Base-by-base conservation (phyloP, 2,113 vertebrate species). In the Jaculus jaculus region DNA sequence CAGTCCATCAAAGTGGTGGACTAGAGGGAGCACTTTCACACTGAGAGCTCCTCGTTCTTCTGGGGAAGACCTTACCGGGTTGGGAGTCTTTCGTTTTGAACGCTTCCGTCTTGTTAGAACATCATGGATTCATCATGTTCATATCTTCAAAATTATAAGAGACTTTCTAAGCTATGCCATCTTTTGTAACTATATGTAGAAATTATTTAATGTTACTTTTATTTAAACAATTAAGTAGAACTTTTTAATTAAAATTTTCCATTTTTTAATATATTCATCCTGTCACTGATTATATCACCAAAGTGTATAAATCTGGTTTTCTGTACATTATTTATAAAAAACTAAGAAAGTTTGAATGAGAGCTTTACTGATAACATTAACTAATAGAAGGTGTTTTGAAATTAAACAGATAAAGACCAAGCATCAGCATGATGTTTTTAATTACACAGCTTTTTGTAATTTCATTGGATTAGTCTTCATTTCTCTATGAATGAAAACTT, bases 1-100 rank as follows among this genome's bases (percentile, higher is more conserved):
- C 99, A 99, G 94, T 99, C 99, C 89, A 99, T 99, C 96, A 99
- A 99, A 98, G 99, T 99, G 87, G 99, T 99, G 90, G 99, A 99
- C 94, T 99, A 95, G 98, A 47, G 75, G 60, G 37, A 90, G 3
- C 79, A 0, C 39, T 37, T 54, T 74, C 69, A 15, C 30, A 68
- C 5, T 16, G 61, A 83, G 69, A 23, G 39, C 78, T 83, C 82
- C 32, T 82, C n/a, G 77, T 54, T 84, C 54, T 66, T 87, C 87
- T 89, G 71, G 26, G 63, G 20, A 80, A 54, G 65, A 51, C 68
- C 60, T 68, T 80, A 77, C 87, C 37, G 90, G 37, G 16, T 51
- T 60, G 24, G 32, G 94, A 84, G 84, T 24, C 71, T 92, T 89
- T 72, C 4, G 5, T 73, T 92, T 90, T 84, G 80, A 90, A 91